Evolutionary conservation across 2,113 vertebrate species (phyloP), one percentile per base, ranked within the genome.

Genomic region (Falcunculus frontatus): DNA sequence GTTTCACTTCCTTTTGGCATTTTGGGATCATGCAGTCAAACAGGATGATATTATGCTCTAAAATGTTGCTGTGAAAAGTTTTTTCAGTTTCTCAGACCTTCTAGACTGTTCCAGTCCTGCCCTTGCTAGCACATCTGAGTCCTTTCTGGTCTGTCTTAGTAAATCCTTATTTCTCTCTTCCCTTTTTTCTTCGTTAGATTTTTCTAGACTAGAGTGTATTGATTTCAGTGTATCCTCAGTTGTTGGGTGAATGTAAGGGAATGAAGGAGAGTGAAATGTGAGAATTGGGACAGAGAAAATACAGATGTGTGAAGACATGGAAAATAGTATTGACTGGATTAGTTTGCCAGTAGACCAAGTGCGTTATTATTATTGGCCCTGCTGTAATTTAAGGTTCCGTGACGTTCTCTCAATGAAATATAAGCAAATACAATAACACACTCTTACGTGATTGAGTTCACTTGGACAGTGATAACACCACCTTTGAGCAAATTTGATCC

Each of bases 1-100:
- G 56, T 91, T 94, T 97, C 65, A 14, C 82, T 97, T 96, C 94
- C 94, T 93, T 84, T 78, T 92, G 91, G 77, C 35, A 62, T 89
- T 93, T 96, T 63, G 92, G 37, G 59, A 47, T 62, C 33, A 3
- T 62, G 59, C 59, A 56, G 33, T 79, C 26, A 57, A 81, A 93
- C 91, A 86, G 68, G 25, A 83, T 85, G 76, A 84, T 69, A 68
- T 33, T 72, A 52, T 84, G 17, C 85, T 65, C 56, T 56, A 37
- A 79, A 69, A 82, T 47, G 4, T 32, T 76, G 46, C 65, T 74
- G 35, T 72, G 9, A 52, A 46, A 72, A 32, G 17, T 17, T 44
- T 60, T 55, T 91, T 76, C 67, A 44, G 26, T 87, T 74, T 59
- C 59, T 84, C 59, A 18, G 23, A 15, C 60, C 49, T 49, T 87